phyloP scores from a whole-genome alignment of 2,113 vertebrate genomes.

The Clinocottus analis region DNA sequence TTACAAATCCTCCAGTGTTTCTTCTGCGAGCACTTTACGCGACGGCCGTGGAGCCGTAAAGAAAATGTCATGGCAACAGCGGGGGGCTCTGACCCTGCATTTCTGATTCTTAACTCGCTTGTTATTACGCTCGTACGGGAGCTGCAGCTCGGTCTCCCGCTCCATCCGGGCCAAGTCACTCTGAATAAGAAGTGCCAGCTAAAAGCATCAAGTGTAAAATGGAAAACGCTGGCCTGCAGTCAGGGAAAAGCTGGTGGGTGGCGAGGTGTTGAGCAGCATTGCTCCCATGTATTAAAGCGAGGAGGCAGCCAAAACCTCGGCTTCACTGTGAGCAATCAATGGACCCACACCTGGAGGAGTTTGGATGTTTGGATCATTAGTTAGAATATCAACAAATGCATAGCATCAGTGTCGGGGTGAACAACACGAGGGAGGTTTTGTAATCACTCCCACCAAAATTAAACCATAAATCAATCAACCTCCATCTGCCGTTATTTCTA shows the following conservation, averaged over 20 bases:
- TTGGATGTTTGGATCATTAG: neutral
- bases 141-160: conserved; percentile 3
- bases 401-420: neutral
- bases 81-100: neutral
- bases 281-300: conserved; percentile 38
- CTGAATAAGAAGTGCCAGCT: conserved; percentile 34
- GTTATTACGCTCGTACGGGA: conserved; percentile 33
- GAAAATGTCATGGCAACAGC: conserved; percentile 16
- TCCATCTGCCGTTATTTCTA: neutral
- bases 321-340: conserved; percentile 28
- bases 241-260: conserved; percentile 33
- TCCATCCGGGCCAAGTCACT: conserved; percentile 39
- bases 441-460: neutral
- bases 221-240: conserved; percentile 31
- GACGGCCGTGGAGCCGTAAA: neutral
- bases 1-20: neutral
- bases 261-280: conserved; percentile 9
- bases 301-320: conserved; percentile 13
- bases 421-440: neutral
- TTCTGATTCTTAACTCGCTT: conserved; percentile 1
- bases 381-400: neutral
- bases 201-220: conserved; percentile 48
- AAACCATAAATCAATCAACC: neutral
- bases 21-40: neutral
- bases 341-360: neutral